A percentile compares a stretch with the other conserved stretches of the same genome.
Evolutionary conservation across 2,888 invertebrate species (phyloP).

Genomic region (Drosophila colorata): DNA sequence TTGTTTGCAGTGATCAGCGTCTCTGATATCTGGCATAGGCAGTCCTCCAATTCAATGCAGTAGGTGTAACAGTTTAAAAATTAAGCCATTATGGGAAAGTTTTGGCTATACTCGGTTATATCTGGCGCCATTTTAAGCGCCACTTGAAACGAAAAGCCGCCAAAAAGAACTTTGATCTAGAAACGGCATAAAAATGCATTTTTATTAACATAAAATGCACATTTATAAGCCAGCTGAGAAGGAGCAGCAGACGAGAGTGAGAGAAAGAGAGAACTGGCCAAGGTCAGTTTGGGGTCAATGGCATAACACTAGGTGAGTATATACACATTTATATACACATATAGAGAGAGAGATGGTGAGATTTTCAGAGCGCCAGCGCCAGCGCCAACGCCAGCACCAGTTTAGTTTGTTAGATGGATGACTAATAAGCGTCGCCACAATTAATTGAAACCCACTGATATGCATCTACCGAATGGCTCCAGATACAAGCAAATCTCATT

Average conservation of each 20-base stretch:
- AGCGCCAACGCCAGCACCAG: conserved; percentile 51
- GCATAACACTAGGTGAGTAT: conserved; percentile 52
- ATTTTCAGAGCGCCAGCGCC: conserved; percentile 59
- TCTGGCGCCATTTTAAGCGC: conserved; percentile 79
- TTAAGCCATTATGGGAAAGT: conserved; percentile 80
- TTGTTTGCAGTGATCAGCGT: conserved; percentile 70
- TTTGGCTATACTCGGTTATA: conserved; percentile 9
- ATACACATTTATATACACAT: neutral
- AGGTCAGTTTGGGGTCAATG: conserved; percentile 74
- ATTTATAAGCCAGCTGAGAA: conserved; percentile 48
- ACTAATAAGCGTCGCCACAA: conserved; percentile 84
- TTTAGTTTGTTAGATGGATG: conserved; percentile 84
- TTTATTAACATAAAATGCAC: conserved; percentile 65
- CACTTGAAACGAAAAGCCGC: conserved; percentile 66
- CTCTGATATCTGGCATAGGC: conserved; percentile 58
- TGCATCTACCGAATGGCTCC: conserved; percentile 83
- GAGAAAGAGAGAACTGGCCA: conserved; percentile 37
- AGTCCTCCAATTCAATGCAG: conserved; percentile 37
- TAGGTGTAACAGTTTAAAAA: conserved; percentile 68
- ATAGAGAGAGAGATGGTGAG: conserved; percentile 24
- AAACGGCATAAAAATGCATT: conserved; percentile 55
- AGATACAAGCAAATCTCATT: conserved; percentile 85
- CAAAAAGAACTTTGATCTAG: conserved; percentile 48
- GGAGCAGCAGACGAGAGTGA: conserved; percentile 1
- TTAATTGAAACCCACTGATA: conserved; percentile 84